Base-by-base conservation (phyloP, 2,113 vertebrate species). In the Anguilla japonica region DNA sequence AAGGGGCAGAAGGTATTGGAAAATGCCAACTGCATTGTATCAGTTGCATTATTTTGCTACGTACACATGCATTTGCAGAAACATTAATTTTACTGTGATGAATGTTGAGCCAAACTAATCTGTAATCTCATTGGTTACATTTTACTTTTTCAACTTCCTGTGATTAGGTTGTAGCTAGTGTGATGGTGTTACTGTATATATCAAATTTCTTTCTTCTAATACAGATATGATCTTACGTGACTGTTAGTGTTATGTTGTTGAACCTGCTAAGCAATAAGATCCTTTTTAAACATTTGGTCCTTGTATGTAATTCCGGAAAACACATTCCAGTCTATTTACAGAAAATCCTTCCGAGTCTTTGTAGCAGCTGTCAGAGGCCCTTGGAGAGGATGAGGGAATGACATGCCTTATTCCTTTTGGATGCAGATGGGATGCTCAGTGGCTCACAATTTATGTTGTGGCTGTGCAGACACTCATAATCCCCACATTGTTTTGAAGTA, bases 281-380 rank as follows among this genome's bases (percentile, higher is more conserved):
- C 26, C 11, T 13, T 0, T 18, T 13, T 63, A 63, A 71, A 71
- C 63, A n/a, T 71, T 26, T n/a, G 22, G 4, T 71, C 63, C 63
- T 71, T n/a, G 11, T 75, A n/a, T 75, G 26, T n/a, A n/a, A 34
- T 75, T 2, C 2, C 34, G 71, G 26, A 6, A 14, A 75, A 75
- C 11, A 75, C 71, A 75, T 75, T 75, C 71, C 71, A 29, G n/a
- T 75, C 71, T 75, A 75, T 75, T 75, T 75, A 75, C 71, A 34
- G 71, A 75, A 34, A 29, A 34, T 34, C n/a, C 29, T 29, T 5
- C 16, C 0, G 71, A 75, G 71, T n/a, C n/a, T 34, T 34, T 75
- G 71, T 75, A 75, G 8, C 71, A 75, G 71, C 71, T 75, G 71
- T 34, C 26, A 29, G 71, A 75, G n/a, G 13, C 71, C 71, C n/a